These are phyloP conservation scores for Nematostella vectensis DNA, from an alignment of 92 coral and sea anemone genomes.

Conservation along the genomic window DNA sequence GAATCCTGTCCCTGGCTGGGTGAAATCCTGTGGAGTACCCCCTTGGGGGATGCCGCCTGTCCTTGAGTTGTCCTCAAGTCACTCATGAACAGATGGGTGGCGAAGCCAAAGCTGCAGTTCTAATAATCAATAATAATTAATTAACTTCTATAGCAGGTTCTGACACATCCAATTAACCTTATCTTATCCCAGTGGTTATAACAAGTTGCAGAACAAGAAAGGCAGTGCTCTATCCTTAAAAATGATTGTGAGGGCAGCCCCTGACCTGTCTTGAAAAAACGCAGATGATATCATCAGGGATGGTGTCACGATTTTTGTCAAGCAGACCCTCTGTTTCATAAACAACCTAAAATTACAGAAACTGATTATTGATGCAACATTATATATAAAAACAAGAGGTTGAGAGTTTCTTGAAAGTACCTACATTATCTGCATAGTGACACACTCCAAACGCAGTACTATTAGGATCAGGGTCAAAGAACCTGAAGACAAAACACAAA, in stretches of 20 bases:
- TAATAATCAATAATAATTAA: constrained; percentile 10
- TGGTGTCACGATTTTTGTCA: constrained; percentile 63
- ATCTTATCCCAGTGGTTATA: too few relatives aligned
- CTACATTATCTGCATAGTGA: constrained; percentile 71
- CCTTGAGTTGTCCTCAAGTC: constrained; percentile 85
- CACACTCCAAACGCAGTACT: constrained; percentile 68
- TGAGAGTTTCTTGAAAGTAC: constrained; percentile 3
- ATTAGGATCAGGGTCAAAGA: constrained; percentile 66
- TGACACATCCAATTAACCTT: too few relatives aligned
- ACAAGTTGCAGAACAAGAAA: too few relatives aligned
- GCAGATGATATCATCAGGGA: constrained; percentile 84
- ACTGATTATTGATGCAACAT: background rate
- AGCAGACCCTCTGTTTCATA: constrained; percentile 69
- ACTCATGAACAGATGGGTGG: constrained; percentile 80
- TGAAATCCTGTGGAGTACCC: constrained; percentile 65
- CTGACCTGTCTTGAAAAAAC: constrained; percentile 84
- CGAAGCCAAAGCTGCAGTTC: constrained; percentile 98
- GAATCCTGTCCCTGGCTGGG: constrained; percentile 49
- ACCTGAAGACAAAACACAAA: too few relatives aligned
- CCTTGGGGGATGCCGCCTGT: constrained; percentile 72
- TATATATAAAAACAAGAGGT: background rate
- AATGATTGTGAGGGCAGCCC: too few relatives aligned
- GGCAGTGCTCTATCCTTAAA: too few relatives aligned
- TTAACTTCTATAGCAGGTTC: too few relatives aligned
- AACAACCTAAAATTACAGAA: constrained; percentile 44